These are phyloP conservation scores for Macroramphosus scolopax DNA, from an alignment of 2,797 vertebrate genomes.

Conservation along the genomic window DNA sequence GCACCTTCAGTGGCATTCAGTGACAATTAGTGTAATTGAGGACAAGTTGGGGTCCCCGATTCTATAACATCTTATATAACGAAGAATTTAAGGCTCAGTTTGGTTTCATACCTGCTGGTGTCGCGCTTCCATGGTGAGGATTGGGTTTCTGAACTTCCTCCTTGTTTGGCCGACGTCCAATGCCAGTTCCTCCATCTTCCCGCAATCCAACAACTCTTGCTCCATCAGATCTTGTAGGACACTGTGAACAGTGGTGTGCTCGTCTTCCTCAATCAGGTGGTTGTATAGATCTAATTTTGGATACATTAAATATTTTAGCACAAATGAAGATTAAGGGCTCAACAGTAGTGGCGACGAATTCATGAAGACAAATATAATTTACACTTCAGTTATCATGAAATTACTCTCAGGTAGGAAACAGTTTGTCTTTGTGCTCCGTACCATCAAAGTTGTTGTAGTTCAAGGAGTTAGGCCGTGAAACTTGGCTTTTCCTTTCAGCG, in stretches of 20 bases:
- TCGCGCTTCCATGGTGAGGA: conserved; percentile 88
- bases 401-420: no score
- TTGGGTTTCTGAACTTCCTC: conserved; percentile 76
- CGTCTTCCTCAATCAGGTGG: conserved; percentile 83
- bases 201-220: conserved; percentile 77
- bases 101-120: conserved; percentile 86
- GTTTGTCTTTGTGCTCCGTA: conserved; percentile 62
- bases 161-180: conserved; percentile 71
- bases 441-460: conserved; percentile 84
- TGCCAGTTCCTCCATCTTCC: conserved; percentile 72
- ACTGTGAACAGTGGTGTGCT: conserved; percentile 76
- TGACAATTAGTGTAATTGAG: conserved; percentile 20
- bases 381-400: no score
- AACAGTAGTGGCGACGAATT: no score
- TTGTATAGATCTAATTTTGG: conserved; percentile 81
- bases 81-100: not conserved
- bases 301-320: not conserved
- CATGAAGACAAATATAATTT: no score
- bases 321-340: not conserved
- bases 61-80: no score
- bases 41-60: not conserved
- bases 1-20: conserved; percentile 77
- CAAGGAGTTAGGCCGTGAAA: conserved; percentile 33
- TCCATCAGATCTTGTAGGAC: conserved; percentile 88
- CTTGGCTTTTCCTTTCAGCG: conserved; percentile 36